Evolutionary conservation across 2,113 vertebrate genomes (phyloP), one percentile per base, ranked within the genome.

Genomic region (Corythornis madagascariensis): DNA sequence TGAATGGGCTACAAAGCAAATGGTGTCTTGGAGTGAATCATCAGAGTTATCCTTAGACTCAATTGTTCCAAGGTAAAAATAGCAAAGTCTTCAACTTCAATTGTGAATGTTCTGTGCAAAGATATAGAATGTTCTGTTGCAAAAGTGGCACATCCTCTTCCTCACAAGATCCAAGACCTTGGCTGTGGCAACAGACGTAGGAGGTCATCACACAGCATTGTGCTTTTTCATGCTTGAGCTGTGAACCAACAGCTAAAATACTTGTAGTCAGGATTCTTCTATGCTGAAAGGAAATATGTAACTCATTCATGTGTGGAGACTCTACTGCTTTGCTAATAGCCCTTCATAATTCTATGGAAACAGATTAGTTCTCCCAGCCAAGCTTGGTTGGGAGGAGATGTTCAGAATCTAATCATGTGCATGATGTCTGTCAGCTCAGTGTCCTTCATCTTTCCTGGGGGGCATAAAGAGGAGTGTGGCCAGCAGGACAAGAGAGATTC

Each of bases 11-110:
- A n/a, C 45, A 88, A 73, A 89, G 33, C 60, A 61, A 89, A 48
- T 38, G 26, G 5, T 45, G 22, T 17, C 45, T 88, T 76, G 82
- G 77, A 24, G 43, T 82, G 59, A 79, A 83, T 91, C 66, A 53
- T 76, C 59, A 71, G 79, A 77, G 50, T 47, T 88, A 11, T 91
- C 78, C 71, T 88, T 40, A 66, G 50, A 59, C 2, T 25, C 55
- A 88, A 9, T 56, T 55, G 38, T 70, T 88, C 38, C 65, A 78
- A 63, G 31, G 72, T 81, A 74, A 94, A 95, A 93, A 90, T 71
- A 81, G 38, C 55, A 22, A 65, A 66, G 38, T 50, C 47, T 88
- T 90, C 26, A 86, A 70, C 47, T 55, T 56, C 80, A 88, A 69
- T 73, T 59, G 86, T 65, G 25, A 66, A 33, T 66, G 42, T 70